phyloP scores from a whole-genome alignment of 2,888 invertebrate species.

The Danaus chrysippus region DNA sequence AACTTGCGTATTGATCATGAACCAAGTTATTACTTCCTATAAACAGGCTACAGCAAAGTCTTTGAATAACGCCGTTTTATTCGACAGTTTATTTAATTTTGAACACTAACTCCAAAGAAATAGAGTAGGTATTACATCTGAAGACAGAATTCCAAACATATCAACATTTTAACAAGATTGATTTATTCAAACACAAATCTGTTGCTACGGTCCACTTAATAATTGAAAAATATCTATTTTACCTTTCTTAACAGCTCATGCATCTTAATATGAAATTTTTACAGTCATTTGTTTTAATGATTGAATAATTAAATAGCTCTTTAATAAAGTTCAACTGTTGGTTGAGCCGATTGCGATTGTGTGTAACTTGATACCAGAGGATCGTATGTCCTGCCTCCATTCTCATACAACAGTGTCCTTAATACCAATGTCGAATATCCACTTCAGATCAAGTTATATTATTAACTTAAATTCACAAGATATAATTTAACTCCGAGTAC shows the following conservation, averaged over 20 bases:
- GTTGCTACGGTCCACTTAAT: constrained; percentile 41
- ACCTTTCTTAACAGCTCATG: background rate
- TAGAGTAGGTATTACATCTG: constrained; percentile 6
- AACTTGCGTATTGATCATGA: constrained; percentile 16
- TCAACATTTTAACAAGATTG: constrained; percentile 45
- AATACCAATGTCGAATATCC: constrained; percentile 25
- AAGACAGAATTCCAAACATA: constrained; percentile 20
- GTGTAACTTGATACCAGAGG: constrained; percentile 61
- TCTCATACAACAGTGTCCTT: constrained; percentile 40
- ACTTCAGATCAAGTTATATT: constrained; percentile 26
- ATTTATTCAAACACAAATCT: constrained; percentile 60
- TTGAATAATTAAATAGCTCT: constrained; percentile 9
- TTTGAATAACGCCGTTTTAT: constrained; percentile 4
- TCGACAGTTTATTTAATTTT: background rate
- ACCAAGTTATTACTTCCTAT: constrained; percentile 16
- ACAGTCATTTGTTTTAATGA: background rate
- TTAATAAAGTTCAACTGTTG: constrained; percentile 44
- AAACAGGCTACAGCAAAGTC: constrained; percentile 13
- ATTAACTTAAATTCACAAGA: constrained; percentile 13
- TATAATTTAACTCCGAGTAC: constrained; percentile 4
- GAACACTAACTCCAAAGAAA: background rate
- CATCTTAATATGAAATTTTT: background rate
- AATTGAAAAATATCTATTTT: constrained; percentile 30
- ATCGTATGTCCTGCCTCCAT: constrained; percentile 58
- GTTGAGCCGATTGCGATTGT: constrained; percentile 48